phyloP scores from a whole-genome alignment of 1,140 invertebrate genomes.

The Pectinophora gossypiella region DNA sequence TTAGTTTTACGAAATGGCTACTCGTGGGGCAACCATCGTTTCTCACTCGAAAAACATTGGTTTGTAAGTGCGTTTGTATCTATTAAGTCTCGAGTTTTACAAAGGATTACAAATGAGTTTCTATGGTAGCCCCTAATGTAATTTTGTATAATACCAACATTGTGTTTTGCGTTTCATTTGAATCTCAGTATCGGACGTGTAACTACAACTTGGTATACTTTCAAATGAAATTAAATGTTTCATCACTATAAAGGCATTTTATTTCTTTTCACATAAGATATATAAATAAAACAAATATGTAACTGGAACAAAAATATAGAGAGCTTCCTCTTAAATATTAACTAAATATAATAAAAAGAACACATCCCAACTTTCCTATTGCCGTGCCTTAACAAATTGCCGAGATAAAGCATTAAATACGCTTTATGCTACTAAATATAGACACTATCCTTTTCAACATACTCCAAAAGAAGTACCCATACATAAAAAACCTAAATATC shows the following conservation, averaged over 20 bases:
- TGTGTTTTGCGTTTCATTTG: slow-evolving; percentile 70
- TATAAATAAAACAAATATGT: too few species aligned
- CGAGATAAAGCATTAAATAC: too few species aligned
- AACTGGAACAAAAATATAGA: too few species aligned
- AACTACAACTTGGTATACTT: slow-evolving; percentile 71
- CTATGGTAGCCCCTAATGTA: slow-evolving; percentile 13
- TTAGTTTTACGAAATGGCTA: neutral
- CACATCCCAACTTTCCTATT: too few species aligned
- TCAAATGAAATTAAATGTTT: slow-evolving; percentile 74
- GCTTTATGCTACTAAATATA: too few species aligned
- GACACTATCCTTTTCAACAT: too few species aligned
- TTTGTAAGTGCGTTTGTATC: neutral
- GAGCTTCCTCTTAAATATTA: too few species aligned
- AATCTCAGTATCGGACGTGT: slow-evolving; percentile 70
- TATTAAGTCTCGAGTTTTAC: neutral
- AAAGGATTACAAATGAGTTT: slow-evolving; percentile 4
- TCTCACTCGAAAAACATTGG: neutral
- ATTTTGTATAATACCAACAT: slow-evolving; percentile 65
- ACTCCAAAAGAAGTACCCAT: too few species aligned
- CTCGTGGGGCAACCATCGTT: neutral
- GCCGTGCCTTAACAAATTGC: too few species aligned
- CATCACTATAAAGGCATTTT: slow-evolving; percentile 51
- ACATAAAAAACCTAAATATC: too few species aligned
- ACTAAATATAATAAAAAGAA: too few species aligned
- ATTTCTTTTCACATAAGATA: slow-evolving; percentile 12